Base-by-base conservation (phyloP, 2,888 invertebrate species). In the Macrophya annulata region DNA sequence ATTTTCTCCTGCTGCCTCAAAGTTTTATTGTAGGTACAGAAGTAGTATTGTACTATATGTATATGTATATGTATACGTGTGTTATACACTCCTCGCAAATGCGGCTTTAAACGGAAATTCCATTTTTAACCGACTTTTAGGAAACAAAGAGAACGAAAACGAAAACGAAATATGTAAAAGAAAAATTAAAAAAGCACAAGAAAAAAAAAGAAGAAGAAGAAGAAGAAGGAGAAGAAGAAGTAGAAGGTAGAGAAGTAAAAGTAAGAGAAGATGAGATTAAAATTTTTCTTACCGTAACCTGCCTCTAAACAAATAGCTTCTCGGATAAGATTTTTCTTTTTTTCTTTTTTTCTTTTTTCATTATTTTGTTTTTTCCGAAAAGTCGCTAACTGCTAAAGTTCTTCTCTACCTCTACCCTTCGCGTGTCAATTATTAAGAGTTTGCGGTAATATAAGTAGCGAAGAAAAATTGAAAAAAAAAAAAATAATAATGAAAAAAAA, bases 241-340 rank as follows among this genome's bases (percentile, higher is more conserved):
- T 37, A 17, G 25, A 37, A 62, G 21, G 62, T 62, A 17, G 8
- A n/a, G 5, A 0, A 45, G 43, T 31, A 74, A 45, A 74, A 43
- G 74, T 45, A 21, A 48, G 10, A 45, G 21, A 74, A 48, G 74
- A 48, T 25, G 74, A 74, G 74, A 74, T 74, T 74, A 74, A 74
- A 74, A 74, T 74, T 43, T 25, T 45, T 15, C 21, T 74, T n/a
- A 40, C n/a, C 71, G 9, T 4, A 8, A 37, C 40, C 62, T 17
- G 17, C 74, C 25, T 45, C 43, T 21, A 6, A 21, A 74, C 74
- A 74, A 74, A 74, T 74, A 74, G 12, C 45, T 48, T 74, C 21
- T 40, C 45, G 45, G 25, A 37, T 68, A 37, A 37, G 43, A 21
- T 45, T 12, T 4, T 17, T 25, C 8, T 25, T 31, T 31, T 12